phyloP scores from a whole-genome alignment of 2,888 invertebrate species.

The Spilarctia lutea region DNA sequence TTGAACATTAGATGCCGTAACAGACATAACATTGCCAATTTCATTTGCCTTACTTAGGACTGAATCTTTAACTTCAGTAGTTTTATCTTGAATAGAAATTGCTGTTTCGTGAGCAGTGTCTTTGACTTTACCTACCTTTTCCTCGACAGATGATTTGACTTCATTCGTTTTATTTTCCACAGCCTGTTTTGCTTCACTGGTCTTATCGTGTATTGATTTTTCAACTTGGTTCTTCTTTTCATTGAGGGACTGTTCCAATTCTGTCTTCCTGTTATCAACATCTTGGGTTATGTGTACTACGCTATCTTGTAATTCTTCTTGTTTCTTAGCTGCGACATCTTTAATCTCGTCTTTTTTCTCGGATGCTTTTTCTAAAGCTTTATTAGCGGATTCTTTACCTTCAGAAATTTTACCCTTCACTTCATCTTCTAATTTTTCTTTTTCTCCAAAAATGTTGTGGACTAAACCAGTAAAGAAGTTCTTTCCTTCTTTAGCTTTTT shows the following conservation, averaged over 20 bases:
- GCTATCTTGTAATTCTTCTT: conserved; percentile 62
- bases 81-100: conserved; percentile 46
- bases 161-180: conserved; percentile 52
- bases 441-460: conserved; percentile 80
- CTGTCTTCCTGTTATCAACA: conserved; percentile 59
- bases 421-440: conserved; percentile 79
- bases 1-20: conserved; percentile 52
- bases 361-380: conserved; percentile 67
- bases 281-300: conserved; percentile 56
- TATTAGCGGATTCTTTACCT: conserved; percentile 73
- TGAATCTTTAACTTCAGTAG: conserved; percentile 44
- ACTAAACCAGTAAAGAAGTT: conserved; percentile 80
- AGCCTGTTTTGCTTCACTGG: conserved; percentile 54
- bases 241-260: conserved; percentile 57
- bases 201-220: conserved; percentile 58
- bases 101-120: conserved; percentile 51
- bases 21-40: conserved; percentile 50
- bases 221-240: conserved; percentile 60
- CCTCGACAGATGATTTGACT: conserved; percentile 58
- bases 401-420: conserved; percentile 74
- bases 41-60: conserved; percentile 50
- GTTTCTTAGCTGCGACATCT: conserved; percentile 62
- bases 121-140: conserved; percentile 60
- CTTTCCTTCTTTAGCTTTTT: conserved; percentile 81
- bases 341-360: conserved; percentile 71